Evolutionary conservation across 92 coral and sea anemone genomes (phyloP), one percentile per base, ranked within the genome.

Genomic region (Umimayanthus kanabou): DNA sequence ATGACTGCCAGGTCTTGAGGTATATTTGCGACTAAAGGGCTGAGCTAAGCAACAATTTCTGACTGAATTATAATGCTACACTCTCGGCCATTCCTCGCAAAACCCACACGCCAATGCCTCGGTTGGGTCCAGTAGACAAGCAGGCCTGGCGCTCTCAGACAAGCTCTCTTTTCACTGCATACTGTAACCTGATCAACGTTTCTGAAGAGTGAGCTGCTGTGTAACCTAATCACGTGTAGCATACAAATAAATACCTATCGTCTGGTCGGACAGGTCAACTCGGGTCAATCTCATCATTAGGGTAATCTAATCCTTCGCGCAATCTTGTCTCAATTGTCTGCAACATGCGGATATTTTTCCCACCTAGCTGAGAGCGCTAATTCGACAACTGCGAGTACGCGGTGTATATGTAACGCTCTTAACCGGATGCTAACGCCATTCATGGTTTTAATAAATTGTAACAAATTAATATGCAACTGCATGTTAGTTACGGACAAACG

Each of bases 31-130:
- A 83, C 42, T 83, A 71, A 16, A 20, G 4, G 57, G 65, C 77
- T 45, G 87, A 83, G 87, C 87, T 70, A 69, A 71, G 87, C 78
- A 83, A 43, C 25, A 18, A 45, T 43, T 42, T 70, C 39, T 70
- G 5, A 33, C 9, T 18, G 29, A 83, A 45, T 70, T 39, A 81
- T 39, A 26, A 83, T 69, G 65, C 64, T 25, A 73, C 79, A 83
- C 77, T 83, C 87, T 45, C 87, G 42, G 87, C 78, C 87, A 83
- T 83, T 83, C 77, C 87, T 69, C 79, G 87, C 77, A 83, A 70
- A 83, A 83, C 70, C 87, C 71, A 11, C 67, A 42, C 66, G 77
- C 87, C 77, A 83, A 70, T 70, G 87, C 70, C 87, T 83, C 76
- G 77, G 76, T 26, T 66, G 18, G 39, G 76, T 64, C 43, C 86